Percentiles rank a stretch among this genome's conserved stretches.
These are phyloP conservation scores for Cynocephalus volans DNA, from an alignment of 2,113 vertebrate species.

Conservation along the genomic window DNA sequence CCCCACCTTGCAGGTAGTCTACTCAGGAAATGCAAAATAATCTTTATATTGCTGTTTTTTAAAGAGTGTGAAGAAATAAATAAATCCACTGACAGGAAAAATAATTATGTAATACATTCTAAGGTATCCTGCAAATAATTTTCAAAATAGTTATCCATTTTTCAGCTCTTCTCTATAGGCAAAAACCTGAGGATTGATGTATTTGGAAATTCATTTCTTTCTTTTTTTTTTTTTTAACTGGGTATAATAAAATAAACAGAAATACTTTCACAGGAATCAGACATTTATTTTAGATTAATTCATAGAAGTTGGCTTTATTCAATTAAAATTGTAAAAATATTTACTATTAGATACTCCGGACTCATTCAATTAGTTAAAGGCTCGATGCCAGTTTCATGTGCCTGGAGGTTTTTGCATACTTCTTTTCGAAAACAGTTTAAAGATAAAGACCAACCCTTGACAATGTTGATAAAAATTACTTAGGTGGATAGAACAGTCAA, in stretches of 20 bases:
- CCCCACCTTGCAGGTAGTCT: neutral
- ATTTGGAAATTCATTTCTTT: neutral
- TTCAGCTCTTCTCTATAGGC: neutral
- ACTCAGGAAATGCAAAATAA: conserved; percentile 48
- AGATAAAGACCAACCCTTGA: conserved; percentile 62
- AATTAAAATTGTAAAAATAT: neutral
- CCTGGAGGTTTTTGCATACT: conserved; percentile 64
- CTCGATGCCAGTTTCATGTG: conserved; percentile 3
- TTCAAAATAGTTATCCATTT: conserved; percentile 35
- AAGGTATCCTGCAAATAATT: conserved; percentile 10
- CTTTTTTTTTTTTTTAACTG: neutral
- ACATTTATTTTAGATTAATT: conserved; percentile 68
- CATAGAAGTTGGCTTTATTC: conserved; percentile 48
- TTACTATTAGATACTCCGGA: neutral
- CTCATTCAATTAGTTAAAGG: conserved; percentile 39
- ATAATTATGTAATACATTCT: conserved; percentile 18
- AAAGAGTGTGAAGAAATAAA: conserved; percentile 65
- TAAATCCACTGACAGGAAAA: conserved; percentile 10
- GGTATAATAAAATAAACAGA: conserved; percentile 40
- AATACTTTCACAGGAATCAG: conserved; percentile 46
- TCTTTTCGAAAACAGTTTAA: conserved; percentile 77
- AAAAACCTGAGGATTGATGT: neutral
- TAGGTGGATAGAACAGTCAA: conserved; percentile 35
- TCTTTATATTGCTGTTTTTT: conserved; percentile 48
- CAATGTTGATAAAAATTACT: conserved; percentile 64